Evolutionary conservation across 2,797 vertebrate species (phyloP).

Genomic region (Rhabdomys pumilio): DNA sequence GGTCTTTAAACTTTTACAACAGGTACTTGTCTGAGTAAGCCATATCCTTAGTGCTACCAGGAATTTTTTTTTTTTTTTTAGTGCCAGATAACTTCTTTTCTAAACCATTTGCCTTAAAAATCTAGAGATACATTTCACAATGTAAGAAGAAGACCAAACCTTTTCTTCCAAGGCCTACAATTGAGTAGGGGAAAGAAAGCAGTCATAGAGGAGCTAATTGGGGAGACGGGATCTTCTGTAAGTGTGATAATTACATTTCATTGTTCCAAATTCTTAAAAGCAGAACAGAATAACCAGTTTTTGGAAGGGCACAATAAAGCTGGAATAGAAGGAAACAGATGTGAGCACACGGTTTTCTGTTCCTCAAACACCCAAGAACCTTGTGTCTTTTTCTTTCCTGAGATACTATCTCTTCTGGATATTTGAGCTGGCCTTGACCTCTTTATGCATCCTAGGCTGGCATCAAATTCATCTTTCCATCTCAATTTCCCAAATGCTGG

Average conservation of each 20-base stretch:
- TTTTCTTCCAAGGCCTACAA: slow-evolving; percentile 5
- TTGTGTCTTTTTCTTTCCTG: background rate
- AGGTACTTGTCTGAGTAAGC: background rate
- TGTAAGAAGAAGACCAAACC: background rate
- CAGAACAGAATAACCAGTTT: slow-evolving; percentile 27
- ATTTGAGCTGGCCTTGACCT: background rate
- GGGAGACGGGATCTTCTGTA: background rate
- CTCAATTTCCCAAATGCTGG: background rate
- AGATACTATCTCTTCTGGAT: background rate
- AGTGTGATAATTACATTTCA: background rate
- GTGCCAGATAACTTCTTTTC: background rate
- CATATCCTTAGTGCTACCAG: background rate
- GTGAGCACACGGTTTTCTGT: background rate
- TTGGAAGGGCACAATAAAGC: background rate
- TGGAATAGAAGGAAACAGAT: background rate
- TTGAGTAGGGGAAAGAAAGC: background rate
- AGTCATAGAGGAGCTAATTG: background rate
- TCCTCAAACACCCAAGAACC: background rate
- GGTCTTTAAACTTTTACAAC: background rate
- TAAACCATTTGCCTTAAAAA: background rate
- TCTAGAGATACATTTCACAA: background rate
- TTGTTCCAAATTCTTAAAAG: background rate
- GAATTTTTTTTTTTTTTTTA: background rate
- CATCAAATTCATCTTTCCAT: background rate
- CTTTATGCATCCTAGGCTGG: background rate